A percentile compares a stretch with the other conserved stretches of the same genome.
Conservation (phyloP, 2,888 invertebrate species). For the Mimumesa dahlbomi region DNA sequence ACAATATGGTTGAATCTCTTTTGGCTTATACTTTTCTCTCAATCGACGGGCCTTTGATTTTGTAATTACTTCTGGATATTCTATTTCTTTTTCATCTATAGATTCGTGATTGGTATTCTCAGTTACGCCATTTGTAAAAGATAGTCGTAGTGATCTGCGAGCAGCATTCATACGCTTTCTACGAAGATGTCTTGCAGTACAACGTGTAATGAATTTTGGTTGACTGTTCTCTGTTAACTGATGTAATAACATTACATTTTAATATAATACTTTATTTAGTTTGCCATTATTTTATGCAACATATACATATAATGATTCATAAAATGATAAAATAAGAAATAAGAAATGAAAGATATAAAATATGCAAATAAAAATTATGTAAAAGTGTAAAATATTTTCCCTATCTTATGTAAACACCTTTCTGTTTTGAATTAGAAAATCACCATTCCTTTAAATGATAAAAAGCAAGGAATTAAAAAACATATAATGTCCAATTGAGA, state of each 20-base stretch:
- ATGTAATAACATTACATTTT: slow-evolving; percentile 26
- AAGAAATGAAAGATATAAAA: background rate
- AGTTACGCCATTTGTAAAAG: slow-evolving; percentile 2
- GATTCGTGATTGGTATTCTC: background rate
- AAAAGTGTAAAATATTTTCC: background rate
- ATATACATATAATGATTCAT: background rate
- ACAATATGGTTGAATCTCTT: slow-evolving; percentile 15
- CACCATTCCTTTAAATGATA: slow-evolving; percentile 19
- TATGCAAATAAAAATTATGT: background rate
- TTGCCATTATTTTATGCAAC: background rate
- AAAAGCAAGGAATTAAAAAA: background rate
- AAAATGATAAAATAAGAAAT: background rate
- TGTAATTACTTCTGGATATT: slow-evolving; percentile 28
- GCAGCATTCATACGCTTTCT: slow-evolving; percentile 71
- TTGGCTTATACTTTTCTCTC: slow-evolving; percentile 38
- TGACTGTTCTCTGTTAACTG: slow-evolving; percentile 51
- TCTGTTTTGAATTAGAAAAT: slow-evolving; percentile 6
- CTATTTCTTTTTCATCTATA: background rate
- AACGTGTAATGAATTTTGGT: slow-evolving; percentile 49
- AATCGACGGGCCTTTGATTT: slow-evolving; percentile 65
- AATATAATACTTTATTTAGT: background rate
- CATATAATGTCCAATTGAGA: background rate
- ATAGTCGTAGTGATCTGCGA: slow-evolving; percentile 56
- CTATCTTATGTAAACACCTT: background rate
- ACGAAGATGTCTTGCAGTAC: slow-evolving; percentile 73